These are phyloP conservation scores for Sander vitreus DNA, from an alignment of 2,113 vertebrate genomes.

Conservation along the genomic window DNA sequence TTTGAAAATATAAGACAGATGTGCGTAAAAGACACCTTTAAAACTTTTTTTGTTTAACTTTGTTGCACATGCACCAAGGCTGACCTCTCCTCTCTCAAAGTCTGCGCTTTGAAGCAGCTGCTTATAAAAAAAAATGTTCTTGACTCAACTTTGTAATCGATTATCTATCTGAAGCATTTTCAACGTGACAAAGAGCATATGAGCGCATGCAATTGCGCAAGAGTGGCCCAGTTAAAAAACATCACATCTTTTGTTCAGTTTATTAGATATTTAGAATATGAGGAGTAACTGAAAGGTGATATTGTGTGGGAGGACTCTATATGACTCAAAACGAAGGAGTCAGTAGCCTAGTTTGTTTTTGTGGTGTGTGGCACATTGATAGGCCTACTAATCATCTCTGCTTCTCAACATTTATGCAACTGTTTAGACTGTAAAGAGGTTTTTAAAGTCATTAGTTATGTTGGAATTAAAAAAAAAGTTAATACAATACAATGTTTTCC, in stretches of 20 bases:
- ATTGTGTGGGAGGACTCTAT: constrained; percentile 75
- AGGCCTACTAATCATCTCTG: constrained; percentile 6
- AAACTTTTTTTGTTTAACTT: not conserved
- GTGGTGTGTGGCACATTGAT: constrained; percentile 44
- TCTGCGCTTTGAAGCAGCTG: not conserved
- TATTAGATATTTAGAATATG: constrained; percentile 71
- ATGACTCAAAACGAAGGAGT: constrained; percentile 72
- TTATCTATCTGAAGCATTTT: constrained; percentile 34
- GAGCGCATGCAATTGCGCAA: not conserved
- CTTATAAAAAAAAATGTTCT: constrained; percentile 6
- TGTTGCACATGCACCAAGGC: not conserved
- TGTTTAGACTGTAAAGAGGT: constrained; percentile 23
- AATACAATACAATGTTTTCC: not conserved
- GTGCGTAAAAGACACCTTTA: not conserved
- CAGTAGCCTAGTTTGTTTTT: constrained; percentile 38
- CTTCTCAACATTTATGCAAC: constrained; percentile 8
- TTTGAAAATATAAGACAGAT: not conserved
- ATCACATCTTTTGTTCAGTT: constrained; percentile 27
- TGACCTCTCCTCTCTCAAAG: not conserved
- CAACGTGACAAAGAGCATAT: not conserved
- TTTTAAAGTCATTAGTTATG: constrained; percentile 1
- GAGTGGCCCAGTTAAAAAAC: constrained; percentile 1
- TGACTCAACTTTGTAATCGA: constrained; percentile 20
- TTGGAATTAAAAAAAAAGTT: not conserved
- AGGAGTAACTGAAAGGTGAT: constrained; percentile 74